phyloP scores from a whole-genome alignment of 2,113 vertebrate species.

The Okapia johnstoni region DNA sequence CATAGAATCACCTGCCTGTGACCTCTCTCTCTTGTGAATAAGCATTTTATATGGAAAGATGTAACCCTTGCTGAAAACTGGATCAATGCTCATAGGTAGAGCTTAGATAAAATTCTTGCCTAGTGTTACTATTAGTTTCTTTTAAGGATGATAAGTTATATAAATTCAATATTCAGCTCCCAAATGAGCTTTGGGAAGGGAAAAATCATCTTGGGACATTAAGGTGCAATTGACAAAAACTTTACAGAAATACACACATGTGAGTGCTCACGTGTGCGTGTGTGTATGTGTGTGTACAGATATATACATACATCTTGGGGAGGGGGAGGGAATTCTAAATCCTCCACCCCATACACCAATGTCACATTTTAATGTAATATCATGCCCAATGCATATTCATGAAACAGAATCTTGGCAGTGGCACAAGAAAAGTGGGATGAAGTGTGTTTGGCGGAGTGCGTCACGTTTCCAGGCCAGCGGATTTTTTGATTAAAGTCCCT shows the following conservation, averaged over 20 bases:
- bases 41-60: slow-evolving; percentile 57
- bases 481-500: slow-evolving; percentile 99
- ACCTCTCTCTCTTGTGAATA: background rate
- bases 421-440: slow-evolving; percentile 89
- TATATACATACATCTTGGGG: slow-evolving; percentile 19
- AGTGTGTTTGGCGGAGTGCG: slow-evolving; percentile 98
- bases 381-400: slow-evolving; percentile 97
- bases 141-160: slow-evolving; percentile 44
- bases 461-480: slow-evolving; percentile 99
- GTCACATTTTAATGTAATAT: slow-evolving; percentile 93
- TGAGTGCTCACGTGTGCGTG: accelerated
- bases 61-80: slow-evolving; percentile 36
- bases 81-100: slow-evolving; percentile 23
- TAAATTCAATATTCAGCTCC: slow-evolving; percentile 59
- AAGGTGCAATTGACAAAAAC: slow-evolving; percentile 76
- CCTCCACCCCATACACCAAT: slow-evolving; percentile 84
- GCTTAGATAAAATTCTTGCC: slow-evolving; percentile 64
- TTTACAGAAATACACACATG: slow-evolving; percentile 54
- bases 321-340: slow-evolving; percentile 77
- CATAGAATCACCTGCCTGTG: background rate
- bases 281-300: background rate
- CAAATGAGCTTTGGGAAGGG: slow-evolving; percentile 45
- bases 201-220: slow-evolving; percentile 50
- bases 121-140: slow-evolving; percentile 56
- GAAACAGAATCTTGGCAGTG: slow-evolving; percentile 90